Evolutionary conservation across 2,888 invertebrate genomes (phyloP).

Genomic region (Tetropium fuscum): DNA sequence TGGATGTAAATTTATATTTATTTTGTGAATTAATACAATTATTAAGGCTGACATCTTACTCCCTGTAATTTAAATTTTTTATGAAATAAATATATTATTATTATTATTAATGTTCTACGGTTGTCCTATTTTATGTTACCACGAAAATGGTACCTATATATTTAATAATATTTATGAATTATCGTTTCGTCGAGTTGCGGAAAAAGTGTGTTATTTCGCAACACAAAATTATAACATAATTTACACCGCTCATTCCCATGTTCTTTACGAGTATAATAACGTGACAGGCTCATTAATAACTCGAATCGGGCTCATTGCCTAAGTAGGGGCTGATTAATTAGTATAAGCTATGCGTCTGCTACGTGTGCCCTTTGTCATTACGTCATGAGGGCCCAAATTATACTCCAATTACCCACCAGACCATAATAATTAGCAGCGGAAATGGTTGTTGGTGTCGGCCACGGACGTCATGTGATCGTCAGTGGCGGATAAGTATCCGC

Average conservation of each 20-base stretch:
- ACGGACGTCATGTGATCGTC: constrained; percentile 8
- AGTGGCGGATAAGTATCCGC: constrained; percentile 9
- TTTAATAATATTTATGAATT: no score
- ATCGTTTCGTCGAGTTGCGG: no score
- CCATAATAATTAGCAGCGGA: constrained; percentile 31
- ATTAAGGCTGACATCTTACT: no score
- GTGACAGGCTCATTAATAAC: constrained; percentile 31
- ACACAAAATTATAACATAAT: constrained; percentile 10
- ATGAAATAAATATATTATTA: no score
- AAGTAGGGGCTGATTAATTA: constrained; percentile 34
- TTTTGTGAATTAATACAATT: no score
- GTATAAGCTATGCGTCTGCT: constrained; percentile 25
- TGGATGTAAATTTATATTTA: no score
- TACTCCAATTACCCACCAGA: constrained; percentile 29
- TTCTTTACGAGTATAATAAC: constrained; percentile 22
- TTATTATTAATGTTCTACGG: no score
- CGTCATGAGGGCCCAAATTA: constrained; percentile 31
- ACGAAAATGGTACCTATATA: no score
- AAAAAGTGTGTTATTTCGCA: background rate
- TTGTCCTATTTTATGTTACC: no score
- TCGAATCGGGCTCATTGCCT: constrained; percentile 26
- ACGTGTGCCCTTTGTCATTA: constrained; percentile 32
- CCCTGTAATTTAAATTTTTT: no score
- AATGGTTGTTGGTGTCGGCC: constrained; percentile 17
- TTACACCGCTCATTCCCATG: constrained; percentile 15